Conservation (phyloP, 2,113 vertebrate species). For the Nettapus auritus region DNA sequence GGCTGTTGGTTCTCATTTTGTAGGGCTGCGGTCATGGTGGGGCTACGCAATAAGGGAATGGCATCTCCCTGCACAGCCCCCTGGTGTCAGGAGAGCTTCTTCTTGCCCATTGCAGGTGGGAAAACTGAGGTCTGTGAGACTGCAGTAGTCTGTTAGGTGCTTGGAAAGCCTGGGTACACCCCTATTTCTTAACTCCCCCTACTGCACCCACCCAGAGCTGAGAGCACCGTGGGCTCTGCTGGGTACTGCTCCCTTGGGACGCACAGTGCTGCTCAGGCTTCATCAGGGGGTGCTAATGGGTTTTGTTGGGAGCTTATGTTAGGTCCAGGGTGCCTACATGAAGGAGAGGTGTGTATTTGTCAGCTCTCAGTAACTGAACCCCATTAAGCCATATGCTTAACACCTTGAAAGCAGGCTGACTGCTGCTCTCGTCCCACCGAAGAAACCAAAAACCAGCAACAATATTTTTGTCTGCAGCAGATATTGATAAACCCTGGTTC, state of each 20-base stretch:
- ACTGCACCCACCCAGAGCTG: not conserved
- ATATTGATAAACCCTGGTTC: not conserved
- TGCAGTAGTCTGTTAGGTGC: not conserved
- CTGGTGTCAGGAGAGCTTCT: accelerated
- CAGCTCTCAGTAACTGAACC: not conserved
- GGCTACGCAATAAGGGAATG: not conserved
- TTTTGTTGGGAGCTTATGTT: not conserved
- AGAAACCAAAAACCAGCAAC: not conserved
- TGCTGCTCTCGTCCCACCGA: not conserved
- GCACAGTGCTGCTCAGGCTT: not conserved
- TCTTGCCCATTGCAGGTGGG: not conserved
- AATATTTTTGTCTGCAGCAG: not conserved
- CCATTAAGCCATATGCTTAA: not conserved
- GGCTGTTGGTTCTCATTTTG: not conserved
- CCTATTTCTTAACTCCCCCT: not conserved
- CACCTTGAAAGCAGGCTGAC: not conserved
- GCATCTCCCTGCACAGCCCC: not conserved
- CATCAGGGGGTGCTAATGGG: not conserved
- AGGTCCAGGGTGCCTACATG: not conserved
- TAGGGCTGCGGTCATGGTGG: not conserved
- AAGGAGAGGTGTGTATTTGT: not conserved
- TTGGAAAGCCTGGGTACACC: not conserved
- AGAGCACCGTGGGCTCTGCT: not conserved
- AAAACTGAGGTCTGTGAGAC: not conserved
- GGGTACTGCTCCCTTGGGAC: not conserved